These are phyloP conservation scores for Acleris holmiana DNA, from an alignment of 2,888 invertebrate species.

Conservation along the genomic window DNA sequence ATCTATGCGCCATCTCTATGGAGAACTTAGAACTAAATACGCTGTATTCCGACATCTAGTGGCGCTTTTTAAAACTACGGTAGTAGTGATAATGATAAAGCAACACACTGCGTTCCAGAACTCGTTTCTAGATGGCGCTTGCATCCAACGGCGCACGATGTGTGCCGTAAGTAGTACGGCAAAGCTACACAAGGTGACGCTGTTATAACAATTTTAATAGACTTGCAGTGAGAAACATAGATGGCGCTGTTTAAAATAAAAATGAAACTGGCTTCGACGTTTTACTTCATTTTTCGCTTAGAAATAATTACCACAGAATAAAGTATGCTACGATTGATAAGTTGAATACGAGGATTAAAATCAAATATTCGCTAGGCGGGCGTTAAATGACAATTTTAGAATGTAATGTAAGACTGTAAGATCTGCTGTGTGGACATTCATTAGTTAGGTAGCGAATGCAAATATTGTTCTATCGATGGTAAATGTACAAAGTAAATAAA, in stretches of 20 bases:
- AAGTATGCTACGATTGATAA: too few relatives aligned
- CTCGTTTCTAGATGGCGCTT: constrained; percentile 24
- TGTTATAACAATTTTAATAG: constrained; percentile 21
- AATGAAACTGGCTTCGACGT: neutral
- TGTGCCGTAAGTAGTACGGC: constrained; percentile 7
- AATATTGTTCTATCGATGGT: too few relatives aligned
- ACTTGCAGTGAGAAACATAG: constrained; percentile 2
- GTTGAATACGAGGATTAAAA: neutral
- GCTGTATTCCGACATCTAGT: constrained; percentile 11
- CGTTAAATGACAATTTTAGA: neutral
- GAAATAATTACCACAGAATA: neutral
- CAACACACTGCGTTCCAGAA: neutral
- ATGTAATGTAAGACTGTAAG: too few relatives aligned
- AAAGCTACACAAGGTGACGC: constrained; percentile 50
- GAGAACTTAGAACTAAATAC: neutral
- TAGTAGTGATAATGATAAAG: neutral
- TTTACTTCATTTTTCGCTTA: neutral
- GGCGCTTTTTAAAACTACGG: neutral
- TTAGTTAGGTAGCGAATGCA: too few relatives aligned
- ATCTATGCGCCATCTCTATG: constrained; percentile 21
- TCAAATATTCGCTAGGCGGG: constrained; percentile 14
- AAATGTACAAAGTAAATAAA: too few relatives aligned
- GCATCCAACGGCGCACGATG: neutral
- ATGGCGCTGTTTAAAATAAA: constrained; percentile 20
- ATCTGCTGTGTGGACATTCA: too few relatives aligned